phyloP scores from a whole-genome alignment of 2,888 invertebrate genomes.

The Diaphora mendica region DNA sequence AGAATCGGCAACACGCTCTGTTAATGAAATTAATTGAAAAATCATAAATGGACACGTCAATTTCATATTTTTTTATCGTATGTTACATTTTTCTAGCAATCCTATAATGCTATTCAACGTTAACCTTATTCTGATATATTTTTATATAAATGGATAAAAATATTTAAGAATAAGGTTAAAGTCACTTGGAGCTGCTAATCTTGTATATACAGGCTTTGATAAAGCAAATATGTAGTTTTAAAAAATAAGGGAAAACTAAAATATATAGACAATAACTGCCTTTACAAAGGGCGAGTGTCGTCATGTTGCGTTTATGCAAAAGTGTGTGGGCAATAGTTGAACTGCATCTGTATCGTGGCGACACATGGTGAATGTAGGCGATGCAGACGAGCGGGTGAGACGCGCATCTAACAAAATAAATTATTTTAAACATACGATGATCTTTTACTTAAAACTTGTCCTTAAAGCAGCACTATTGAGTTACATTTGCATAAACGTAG shows the following conservation, averaged over 20 bases:
- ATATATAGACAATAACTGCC: slow-evolving; percentile 1
- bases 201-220: background rate
- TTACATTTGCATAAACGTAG: background rate
- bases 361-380: slow-evolving; percentile 57
- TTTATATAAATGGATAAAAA: too few species aligned
- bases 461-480: background rate
- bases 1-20: too few species aligned
- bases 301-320: slow-evolving; percentile 64
- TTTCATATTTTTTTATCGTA: background rate
- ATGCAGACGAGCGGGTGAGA: slow-evolving; percentile 59
- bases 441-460: background rate
- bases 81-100: too few species aligned
- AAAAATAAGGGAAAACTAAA: background rate
- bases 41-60: background rate
- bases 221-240: background rate
- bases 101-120: too few species aligned
- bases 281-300: slow-evolving; percentile 38
- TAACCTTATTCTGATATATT: background rate
- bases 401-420: slow-evolving; percentile 25
- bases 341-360: slow-evolving; percentile 67
- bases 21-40: background rate
- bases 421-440: background rate
- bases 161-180: too few species aligned
- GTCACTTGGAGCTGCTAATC: background rate
- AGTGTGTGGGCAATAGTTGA: slow-evolving; percentile 67